Evolutionary conservation across 2,797 vertebrate species (phyloP), one percentile per base, ranked within the genome.

Genomic region (Rousettus madagascariensis): DNA sequence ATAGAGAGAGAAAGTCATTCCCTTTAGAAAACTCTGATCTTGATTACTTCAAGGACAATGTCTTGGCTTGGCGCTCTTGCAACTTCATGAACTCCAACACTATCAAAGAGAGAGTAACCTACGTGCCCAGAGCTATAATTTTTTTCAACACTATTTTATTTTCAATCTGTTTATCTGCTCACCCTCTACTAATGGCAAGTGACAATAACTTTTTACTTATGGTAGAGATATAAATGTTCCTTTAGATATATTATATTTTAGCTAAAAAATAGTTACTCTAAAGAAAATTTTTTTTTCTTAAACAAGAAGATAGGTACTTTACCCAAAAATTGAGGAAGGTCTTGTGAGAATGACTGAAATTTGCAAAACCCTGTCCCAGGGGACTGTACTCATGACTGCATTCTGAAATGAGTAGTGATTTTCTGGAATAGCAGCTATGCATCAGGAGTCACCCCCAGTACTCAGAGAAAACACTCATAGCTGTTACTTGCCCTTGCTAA

Each of bases 341-440:
- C 87, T 84, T 84, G 20, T 79, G 83, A 92, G 72, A 93, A 93
- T 28, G 53, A 66, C 71, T n/a, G 19, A 79, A 63, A 69, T 53
- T 63, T 85, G 65, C 66, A 66, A 71, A 89, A 72, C 30, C 24
- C 36, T 15, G 15, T 79, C 86, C 59, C 65, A 26, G 57, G 94
- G 79, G 84, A 87, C 53, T 2, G 24, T 22, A 41, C 90, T 74
- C 59, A 43, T 59, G 53, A 80, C 12, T 74, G 30, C 63, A 36
- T 83, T 86, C 75, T 36, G 86, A 89, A 93, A 95, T 36, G 63
- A 89, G 46, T 17, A 33, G 43, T 72, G 77, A 33, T 57, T 89
- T 97, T 92, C 93, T 95, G 90, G 75, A 96, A 94, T n/a, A 61
- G 59, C n/a, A 85, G 69, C 49, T 61, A 85, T 1, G 61, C 79